Base-by-base conservation (phyloP, 2,888 invertebrate species). In the Phyllotreta cruciferae region DNA sequence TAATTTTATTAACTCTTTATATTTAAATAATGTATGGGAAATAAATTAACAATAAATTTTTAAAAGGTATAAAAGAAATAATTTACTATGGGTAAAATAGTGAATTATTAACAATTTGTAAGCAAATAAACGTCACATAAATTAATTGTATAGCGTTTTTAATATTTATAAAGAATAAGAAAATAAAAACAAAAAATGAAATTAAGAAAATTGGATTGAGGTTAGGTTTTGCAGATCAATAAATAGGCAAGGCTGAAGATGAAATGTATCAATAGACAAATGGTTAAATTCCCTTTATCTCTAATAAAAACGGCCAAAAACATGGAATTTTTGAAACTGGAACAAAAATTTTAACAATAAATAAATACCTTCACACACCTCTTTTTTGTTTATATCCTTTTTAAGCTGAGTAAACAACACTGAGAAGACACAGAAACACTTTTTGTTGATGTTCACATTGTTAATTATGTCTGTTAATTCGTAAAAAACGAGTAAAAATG, bases 191-290 rank as follows among this genome's bases (percentile, higher is more conserved):
- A 7, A 44, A 44, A 35, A 35, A 14, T 49, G 14, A 36, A 5
- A 14, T 36, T 49, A 8, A 49, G 34, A 49, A 4, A 35, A 47
- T 13, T 35, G 11, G 7, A 8, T 60, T 64, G 63, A 64, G 66
- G 63, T 66, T 68, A 68, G 47, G 67, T 66, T 36, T 38, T 14
- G 34, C 24, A 60, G 62, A 68, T 68, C 68, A 61, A 68, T 68
- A 68, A 68, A 66, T 63, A 68, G 68, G 66, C 61, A 65, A 64
- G 66, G 68, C 65, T 41, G 58, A 54, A 10, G 49, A 41, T 63
- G 3, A 8, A 50, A 9, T 6, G 14, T 49, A 24, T 24, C 24
- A 11, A 49, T 14, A 35, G 5, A 10, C 35, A 37, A 45, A 36
- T 47, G 39, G n/a, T 35, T 47, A n/a, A 5, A 24, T 24, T 24